Base-by-base conservation (phyloP, 2,888 invertebrate genomes). In the Apantesis nais region DNA sequence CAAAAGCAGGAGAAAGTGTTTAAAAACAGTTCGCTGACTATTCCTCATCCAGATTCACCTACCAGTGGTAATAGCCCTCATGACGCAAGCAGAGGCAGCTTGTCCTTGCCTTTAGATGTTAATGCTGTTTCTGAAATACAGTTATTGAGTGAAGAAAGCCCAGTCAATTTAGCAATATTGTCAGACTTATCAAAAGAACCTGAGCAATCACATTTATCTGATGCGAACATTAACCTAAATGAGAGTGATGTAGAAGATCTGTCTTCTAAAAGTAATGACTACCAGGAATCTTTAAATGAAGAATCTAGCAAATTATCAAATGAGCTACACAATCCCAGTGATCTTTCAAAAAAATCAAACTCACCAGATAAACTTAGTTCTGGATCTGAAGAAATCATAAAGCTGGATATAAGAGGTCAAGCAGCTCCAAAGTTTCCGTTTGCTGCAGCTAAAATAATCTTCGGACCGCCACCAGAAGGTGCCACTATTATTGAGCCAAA, bases 351-450 rank as follows among this genome's bases (percentile, higher is more conserved):
- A 74, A 81, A 83, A 66, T 86, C 81, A 52, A 83, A 86, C 65
- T 88, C 86, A 4, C 77, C 80, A 0, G 85, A 86, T 14, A 89
- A 85, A 78, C 77, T 79, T 14, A 91, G 89, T 78, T 92, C 93
- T 64, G 90, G 86, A 0, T 95, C 95, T 48, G 95, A 95, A 75
- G 95, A 95, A 78, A 92, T 95, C 12, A 95, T 95, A 67, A 95
- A 94, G 74, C 76, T 95, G 71, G 95, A 95, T 81, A 95, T 95
- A 55, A 86, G 95, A 85, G 95, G 95, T 2, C 89, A 91, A 76
- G 93, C 89, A 48, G 89, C 84, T 41, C 92, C 91, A 14, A 94
- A 91, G 79, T 90, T 90, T 75, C 81, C 89, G 5, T 83, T 93
- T 71, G 88, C 90, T 41, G 78, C 91, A 73, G 88, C 90, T 25